Evolutionary conservation across 2,113 vertebrate species (phyloP).

Genomic region (Osmerus mordax): DNA sequence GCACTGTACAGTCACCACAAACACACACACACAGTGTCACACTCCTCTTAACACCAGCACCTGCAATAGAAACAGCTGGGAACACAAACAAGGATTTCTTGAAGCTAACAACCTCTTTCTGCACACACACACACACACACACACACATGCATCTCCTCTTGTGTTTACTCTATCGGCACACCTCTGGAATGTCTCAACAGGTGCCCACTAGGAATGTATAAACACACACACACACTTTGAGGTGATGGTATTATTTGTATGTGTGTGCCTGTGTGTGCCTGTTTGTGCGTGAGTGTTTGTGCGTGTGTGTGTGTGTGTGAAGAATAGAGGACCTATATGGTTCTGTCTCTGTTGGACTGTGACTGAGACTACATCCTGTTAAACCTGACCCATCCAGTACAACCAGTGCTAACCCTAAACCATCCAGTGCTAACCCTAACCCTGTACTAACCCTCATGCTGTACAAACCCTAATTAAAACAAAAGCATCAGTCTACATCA

Average conservation of each 20-base stretch:
- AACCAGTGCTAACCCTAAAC: no score
- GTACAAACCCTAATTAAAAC: no score
- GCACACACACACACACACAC: slow-evolving; percentile 17
- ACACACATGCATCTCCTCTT: slow-evolving; percentile 39
- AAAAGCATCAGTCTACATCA: no score
- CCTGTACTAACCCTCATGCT: no score
- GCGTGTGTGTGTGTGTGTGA: no score
- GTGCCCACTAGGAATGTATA: slow-evolving; percentile 40
- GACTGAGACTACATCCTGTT: no score
- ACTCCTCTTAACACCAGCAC: slow-evolving; percentile 33
- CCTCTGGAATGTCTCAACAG: slow-evolving; percentile 60
- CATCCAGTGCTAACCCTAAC: no score
- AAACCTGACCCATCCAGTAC: no score
- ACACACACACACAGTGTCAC: slow-evolving; percentile 32
- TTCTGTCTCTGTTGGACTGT: no score
- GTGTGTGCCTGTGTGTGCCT: slow-evolving; percentile 12
- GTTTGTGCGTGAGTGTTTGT: slow-evolving; percentile 6
- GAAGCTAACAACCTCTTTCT: slow-evolving; percentile 32
- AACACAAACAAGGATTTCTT: slow-evolving; percentile 23
- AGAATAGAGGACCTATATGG: no score
- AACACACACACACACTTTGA: slow-evolving; percentile 5
- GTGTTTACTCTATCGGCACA: slow-evolving; percentile 49
- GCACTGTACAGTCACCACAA: not conserved
- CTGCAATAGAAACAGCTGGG: slow-evolving; percentile 52
- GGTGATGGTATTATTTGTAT: slow-evolving; percentile 3